Evolutionary conservation across 2,797 vertebrate species (phyloP).

Genomic region (Podarcis lilfordi): DNA sequence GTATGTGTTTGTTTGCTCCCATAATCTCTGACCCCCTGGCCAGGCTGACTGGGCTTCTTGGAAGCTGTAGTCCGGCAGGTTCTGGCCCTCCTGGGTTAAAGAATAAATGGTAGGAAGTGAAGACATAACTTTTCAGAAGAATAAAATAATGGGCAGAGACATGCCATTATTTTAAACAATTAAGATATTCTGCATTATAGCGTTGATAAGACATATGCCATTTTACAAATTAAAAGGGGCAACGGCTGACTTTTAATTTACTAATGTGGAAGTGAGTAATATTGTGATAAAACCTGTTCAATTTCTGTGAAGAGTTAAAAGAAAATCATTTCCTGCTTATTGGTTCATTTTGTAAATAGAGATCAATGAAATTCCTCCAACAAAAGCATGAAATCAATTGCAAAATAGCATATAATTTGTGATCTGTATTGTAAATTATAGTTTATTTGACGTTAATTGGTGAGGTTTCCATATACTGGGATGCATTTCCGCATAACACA

Average conservation of each 20-base stretch:
- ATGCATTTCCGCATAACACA: slow-evolving; percentile 71
- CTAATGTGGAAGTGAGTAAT: slow-evolving; percentile 40
- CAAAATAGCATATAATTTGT: slow-evolving; percentile 78
- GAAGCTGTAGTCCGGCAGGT: too few species aligned
- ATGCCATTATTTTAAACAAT: background rate
- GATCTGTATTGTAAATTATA: slow-evolving; percentile 78
- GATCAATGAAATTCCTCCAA: slow-evolving; percentile 79
- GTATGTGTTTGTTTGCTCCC: too few species aligned
- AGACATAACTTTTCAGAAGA: background rate
- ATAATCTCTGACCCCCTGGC: too few species aligned
- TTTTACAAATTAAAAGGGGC: slow-evolving; percentile 34
- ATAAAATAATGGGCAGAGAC: background rate
- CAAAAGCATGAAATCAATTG: slow-evolving; percentile 80
- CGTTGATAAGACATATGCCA: background rate
- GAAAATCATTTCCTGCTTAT: slow-evolving; percentile 69
- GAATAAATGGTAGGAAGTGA: background rate
- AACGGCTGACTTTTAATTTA: slow-evolving; percentile 53
- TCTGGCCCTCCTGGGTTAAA: background rate
- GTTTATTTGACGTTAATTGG: slow-evolving; percentile 76
- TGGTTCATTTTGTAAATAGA: slow-evolving; percentile 76
- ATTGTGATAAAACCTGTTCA: slow-evolving; percentile 39
- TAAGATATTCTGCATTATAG: background rate
- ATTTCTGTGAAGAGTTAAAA: slow-evolving; percentile 61
- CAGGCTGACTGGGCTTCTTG: too few species aligned
- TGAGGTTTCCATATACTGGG: slow-evolving; percentile 63